Evolutionary conservation across 2,888 invertebrate genomes (phyloP), one percentile per base, ranked within the genome.

Genomic region (Lasioglossum villosulum): DNA sequence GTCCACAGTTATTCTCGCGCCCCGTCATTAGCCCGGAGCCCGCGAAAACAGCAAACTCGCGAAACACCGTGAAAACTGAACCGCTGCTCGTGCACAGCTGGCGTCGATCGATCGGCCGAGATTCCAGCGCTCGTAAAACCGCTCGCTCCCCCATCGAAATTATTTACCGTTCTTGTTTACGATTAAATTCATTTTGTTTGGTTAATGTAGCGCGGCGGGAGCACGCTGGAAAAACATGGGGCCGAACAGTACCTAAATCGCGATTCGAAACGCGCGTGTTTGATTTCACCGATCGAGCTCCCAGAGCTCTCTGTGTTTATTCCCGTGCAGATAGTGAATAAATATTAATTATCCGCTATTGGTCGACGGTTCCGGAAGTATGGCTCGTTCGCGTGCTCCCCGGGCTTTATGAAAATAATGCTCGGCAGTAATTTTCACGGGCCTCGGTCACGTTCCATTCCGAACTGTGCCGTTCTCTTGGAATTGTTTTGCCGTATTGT

Each of bases 261-360:
- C 12, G 45, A 23, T 27, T 42, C 37, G 72, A n/a, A 48, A 56
- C 63, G 23, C n/a, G 75, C 45, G 75, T 73, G 48, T 81, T 86
- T 83, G 83, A 83, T 80, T 80, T 39, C 76, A 0, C 71, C 19
- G 66, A 59, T 42, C 23, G 42, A 10, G 19, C 23, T 14, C 37
- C 23, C 23, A 23, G 23, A 4, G 4, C 39, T 42, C 59, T n/a
- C 37, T 27, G 78, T 76, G 82, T 45, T 45, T 86, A 83, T 88
- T 84, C 83, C 78, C 88, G 71, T 59, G 70, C 63, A 81, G 78
- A 84, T 76, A 75, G 73, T 48, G 83, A 78, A 86, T 90, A 89
- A 89, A 89, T 89, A 90, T 89, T 89, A 89, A 89, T 89, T 90
- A 90, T 80, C 77, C 39, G 75, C 34, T 78, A 84, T 78, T 82